Evolutionary conservation across 1,140 invertebrate species (phyloP), one percentile per base, ranked within the genome.

Genomic region (Atta colombica): DNA sequence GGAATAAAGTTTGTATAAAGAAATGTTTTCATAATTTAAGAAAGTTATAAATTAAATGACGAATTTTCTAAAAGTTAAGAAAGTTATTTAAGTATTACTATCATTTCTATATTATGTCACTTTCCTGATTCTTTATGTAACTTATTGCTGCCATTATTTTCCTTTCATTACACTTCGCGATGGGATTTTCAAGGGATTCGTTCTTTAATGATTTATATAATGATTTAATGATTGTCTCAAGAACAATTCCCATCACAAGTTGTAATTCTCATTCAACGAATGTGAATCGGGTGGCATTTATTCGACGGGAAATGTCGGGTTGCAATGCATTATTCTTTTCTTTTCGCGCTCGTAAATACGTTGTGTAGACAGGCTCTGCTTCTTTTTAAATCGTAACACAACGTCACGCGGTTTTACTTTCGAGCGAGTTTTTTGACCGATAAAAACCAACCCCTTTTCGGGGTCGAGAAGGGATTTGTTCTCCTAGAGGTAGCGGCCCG

Each of bases 401-500:
- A 72, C 65, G 51, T 85, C 72, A 72, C 58, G 61, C 35, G 25
- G 82, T 80, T 89, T 66, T 77, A 89, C 77, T 60, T 81, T 77
- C 21, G 28, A 25, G n/a, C 6, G 31, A 45, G n/a, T 49, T 53
- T 87, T 68, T 82, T 28, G 68, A 12, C 10, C 77, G 77, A 88
- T 60, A 74, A 82, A 82, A 84, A 82, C n/a, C 74, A 8, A 25
- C 65, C 31, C 31, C 58, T 63, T 80, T 71, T 91, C 89, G 78
- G 63, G 89, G 77, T 90, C 89, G 89, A n/a, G 18, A 12, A 16
- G 45, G 69, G 77, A 60, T 71, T 61, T 39, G 53, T 65, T 63
- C 51, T 68, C 49, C 12, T 51, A 65, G 86, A 85, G 63, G 63
- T 88, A 88, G 82, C 77, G 81, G 74, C 81, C 81, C 77, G 58